phyloP scores from a whole-genome alignment of 2,797 vertebrate genomes.

The Triplophysa yarkandensis region DNA sequence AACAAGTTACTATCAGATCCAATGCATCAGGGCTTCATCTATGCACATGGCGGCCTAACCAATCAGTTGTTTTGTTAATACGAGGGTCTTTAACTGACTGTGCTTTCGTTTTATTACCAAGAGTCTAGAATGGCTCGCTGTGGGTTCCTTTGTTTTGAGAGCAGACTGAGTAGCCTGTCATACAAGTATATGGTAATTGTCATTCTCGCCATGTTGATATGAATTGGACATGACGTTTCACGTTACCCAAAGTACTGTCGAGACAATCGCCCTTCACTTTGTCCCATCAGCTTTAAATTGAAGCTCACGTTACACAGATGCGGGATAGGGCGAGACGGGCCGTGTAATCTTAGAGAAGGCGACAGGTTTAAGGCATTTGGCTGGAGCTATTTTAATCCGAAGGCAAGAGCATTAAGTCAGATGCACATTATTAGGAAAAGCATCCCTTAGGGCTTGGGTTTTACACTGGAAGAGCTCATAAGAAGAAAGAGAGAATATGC shows the following conservation, averaged over 20 bases:
- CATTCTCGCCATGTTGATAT: constrained; percentile 34
- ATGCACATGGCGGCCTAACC: not conserved
- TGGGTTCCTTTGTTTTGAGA: constrained; percentile 11
- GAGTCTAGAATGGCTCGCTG: constrained; percentile 7
- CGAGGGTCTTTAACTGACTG: constrained; percentile 6
- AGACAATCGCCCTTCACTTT: constrained; percentile 16
- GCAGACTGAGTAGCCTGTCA: constrained; percentile 11
- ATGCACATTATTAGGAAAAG: constrained; percentile 29
- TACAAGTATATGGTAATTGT: constrained; percentile 13
- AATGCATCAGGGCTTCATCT: constrained; percentile 22
- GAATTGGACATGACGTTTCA: constrained; percentile 31
- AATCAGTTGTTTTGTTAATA: constrained; percentile 30
- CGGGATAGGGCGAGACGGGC: constrained; percentile 39
- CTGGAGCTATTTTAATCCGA: constrained; percentile 59
- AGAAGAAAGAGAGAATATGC: constrained; percentile 19
- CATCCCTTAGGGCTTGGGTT: constrained; percentile 37
- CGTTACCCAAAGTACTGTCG: constrained; percentile 15
- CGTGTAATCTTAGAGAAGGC: constrained; percentile 55
- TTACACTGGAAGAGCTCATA: constrained; percentile 38
- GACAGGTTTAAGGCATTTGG: constrained; percentile 53
- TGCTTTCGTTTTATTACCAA: constrained; percentile 11
- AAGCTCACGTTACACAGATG: constrained; percentile 29
- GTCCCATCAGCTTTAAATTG: constrained; percentile 20
- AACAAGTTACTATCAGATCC: constrained; percentile 26
- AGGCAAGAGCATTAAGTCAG: constrained; percentile 51